Percentiles rank a stretch among this genome's conserved stretches.
These are phyloP conservation scores for Hippocampus comes DNA, from an alignment of 2,113 vertebrate genomes.

Conservation along the genomic window DNA sequence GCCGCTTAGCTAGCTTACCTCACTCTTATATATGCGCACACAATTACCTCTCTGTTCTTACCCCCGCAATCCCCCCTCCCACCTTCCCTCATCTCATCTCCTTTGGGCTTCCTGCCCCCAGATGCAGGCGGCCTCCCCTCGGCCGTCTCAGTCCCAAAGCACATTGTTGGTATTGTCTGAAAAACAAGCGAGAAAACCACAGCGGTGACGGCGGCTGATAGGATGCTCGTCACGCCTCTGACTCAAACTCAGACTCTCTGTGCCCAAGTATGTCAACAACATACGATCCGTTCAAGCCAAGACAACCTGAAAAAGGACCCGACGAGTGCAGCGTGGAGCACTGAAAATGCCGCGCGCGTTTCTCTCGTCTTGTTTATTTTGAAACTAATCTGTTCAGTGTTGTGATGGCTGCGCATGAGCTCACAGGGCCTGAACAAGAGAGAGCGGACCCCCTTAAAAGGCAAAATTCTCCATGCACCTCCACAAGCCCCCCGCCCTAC, in stretches of 20 bases:
- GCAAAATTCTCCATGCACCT: slow-evolving; percentile 70
- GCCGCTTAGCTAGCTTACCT: slow-evolving; percentile 50
- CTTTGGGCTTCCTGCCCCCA: slow-evolving; percentile 54
- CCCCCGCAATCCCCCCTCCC: slow-evolving; percentile 16
- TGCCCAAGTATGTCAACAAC: slow-evolving; percentile 38
- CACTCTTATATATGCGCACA: slow-evolving; percentile 48
- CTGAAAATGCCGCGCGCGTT: slow-evolving; percentile 2
- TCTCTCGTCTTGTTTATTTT: slow-evolving; percentile 45
- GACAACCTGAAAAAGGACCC: background rate
- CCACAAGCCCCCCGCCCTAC: slow-evolving; percentile 33
- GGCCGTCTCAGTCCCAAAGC: slow-evolving; percentile 24
- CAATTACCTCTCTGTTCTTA: slow-evolving; percentile 64
- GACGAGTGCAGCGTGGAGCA: background rate
- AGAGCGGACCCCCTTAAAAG: slow-evolving; percentile 72
- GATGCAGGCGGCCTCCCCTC: slow-evolving; percentile 45
- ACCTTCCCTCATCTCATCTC: slow-evolving; percentile 46
- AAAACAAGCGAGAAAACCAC: slow-evolving; percentile 45
- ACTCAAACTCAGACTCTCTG: slow-evolving; percentile 43
- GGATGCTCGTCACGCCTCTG: slow-evolving; percentile 44
- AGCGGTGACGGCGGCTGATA: slow-evolving; percentile 41
- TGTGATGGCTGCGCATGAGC: slow-evolving; percentile 31
- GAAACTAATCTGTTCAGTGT: slow-evolving; percentile 38
- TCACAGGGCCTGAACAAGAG: slow-evolving; percentile 49
- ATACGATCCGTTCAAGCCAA: slow-evolving; percentile 9
- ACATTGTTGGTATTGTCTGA: slow-evolving; percentile 58